Evolutionary conservation across 2,888 invertebrate species (phyloP), one percentile per base, ranked within the genome.

Genomic region (Pachycephus smyrnensis): DNA sequence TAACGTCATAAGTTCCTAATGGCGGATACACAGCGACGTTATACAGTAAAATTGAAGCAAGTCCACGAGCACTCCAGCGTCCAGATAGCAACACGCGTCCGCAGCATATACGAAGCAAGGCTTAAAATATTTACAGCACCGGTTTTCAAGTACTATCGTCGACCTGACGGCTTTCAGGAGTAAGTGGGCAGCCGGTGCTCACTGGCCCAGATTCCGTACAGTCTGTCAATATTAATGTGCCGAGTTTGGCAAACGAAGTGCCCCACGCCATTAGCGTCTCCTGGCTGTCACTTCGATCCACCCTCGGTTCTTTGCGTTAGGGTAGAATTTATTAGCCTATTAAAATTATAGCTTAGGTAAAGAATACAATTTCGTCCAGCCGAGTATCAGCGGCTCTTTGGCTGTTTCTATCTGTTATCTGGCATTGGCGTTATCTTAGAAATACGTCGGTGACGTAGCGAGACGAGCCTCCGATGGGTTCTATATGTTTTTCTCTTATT

Each of bases 401-500:
- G 23, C 15, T 23, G 15, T 23, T 23, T 55, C 23, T 23, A 15
- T 9, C 55, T 55, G 55, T 55, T 55, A 55, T 55, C 55, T 55
- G 23, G 55, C 55, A 23, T 9, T 23, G 12, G 12, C 71, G 71
- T 31, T 71, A 71, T 71, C 71, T 71, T n/a, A 4, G 23, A 31
- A 31, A 33, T 32, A 33, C 31, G 32, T 31, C 71, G 3, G 71
- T 71, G 71, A 71, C 71, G 71, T 71, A 31, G 15, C 3, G 4
- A 32, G 71, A 32, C 71, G 71, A 71, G 71, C 71, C 71, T 33
- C 71, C 71, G 71, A 33, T 71, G 71, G 71, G 71, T 71, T 71
- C 71, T 23, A 23, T 69, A 30, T 33, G 31, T 31, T 33, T 32
- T 55, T 55, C 23, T 55, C 55, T 55, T 55, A 23, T 40, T 40